Conservation (phyloP, 2,888 invertebrate species). For the Piscicola geometra region DNA sequence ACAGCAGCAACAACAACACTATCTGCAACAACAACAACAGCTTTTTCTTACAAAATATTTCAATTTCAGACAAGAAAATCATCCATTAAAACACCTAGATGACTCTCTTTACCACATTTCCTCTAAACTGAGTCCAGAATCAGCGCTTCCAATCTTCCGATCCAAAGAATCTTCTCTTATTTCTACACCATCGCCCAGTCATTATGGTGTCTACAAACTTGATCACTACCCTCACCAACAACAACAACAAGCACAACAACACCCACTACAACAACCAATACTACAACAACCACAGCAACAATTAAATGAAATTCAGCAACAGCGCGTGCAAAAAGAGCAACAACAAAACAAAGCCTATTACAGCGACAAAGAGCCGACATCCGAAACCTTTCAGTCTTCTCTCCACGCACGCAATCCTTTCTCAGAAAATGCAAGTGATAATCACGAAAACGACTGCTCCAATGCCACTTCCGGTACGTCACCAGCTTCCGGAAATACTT, state of each 20-base stretch:
- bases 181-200: background rate
- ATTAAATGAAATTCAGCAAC: background rate
- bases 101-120: background rate
- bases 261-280: too few species aligned
- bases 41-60: background rate
- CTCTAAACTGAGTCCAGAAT: background rate
- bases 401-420: background rate
- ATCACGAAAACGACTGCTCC: slow-evolving; percentile 4
- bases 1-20: background rate
- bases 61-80: background rate
- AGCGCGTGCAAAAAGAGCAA: background rate
- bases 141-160: background rate
- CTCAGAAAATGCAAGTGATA: background rate
- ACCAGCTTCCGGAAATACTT: background rate
- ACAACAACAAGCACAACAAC: too few species aligned
- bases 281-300: too few species aligned
- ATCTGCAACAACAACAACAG: background rate
- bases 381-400: background rate
- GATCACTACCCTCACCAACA: too few species aligned
- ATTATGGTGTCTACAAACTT: too few species aligned
- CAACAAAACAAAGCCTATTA: too few species aligned
- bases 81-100: background rate
- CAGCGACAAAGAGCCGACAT: background rate
- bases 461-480: background rate
- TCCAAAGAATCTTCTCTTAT: background rate